Evolutionary conservation across 2,797 vertebrate genomes (phyloP).

Genomic region (Anniella stebbinsi): DNA sequence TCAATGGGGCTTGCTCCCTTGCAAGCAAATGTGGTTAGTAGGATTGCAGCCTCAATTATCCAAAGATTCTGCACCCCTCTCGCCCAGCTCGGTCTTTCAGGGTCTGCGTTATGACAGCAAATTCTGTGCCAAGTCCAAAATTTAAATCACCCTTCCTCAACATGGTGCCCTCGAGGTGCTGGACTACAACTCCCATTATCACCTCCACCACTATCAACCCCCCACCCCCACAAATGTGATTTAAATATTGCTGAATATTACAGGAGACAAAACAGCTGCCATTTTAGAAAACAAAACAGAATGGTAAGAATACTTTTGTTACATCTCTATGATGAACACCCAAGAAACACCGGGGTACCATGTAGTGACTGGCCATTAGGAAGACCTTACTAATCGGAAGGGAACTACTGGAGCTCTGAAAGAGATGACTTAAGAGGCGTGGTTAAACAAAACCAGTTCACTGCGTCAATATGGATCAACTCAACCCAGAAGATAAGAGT

Average conservation of each 20-base stretch:
- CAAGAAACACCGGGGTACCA: background rate
- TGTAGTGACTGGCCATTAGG: background rate
- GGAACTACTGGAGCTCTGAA: background rate
- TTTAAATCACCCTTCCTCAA: background rate
- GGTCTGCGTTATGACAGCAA: background rate
- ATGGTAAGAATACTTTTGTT: background rate
- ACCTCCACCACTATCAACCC: too few relatives aligned
- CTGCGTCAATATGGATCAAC: background rate
- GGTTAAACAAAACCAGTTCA: background rate
- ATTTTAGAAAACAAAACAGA: background rate
- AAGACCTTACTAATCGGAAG: background rate
- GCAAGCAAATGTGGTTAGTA: background rate
- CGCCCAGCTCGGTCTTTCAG: background rate
- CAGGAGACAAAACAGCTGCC: background rate
- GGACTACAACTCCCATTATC: background rate
- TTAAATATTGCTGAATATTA: background rate
- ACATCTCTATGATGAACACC: too few relatives aligned
- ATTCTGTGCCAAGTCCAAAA: background rate
- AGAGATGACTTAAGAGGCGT: background rate
- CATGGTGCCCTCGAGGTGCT: background rate
- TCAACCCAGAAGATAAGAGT: background rate
- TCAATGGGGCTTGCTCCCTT: background rate
- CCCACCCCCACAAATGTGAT: background rate
- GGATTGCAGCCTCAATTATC: background rate
- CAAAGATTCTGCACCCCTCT: background rate